Base-by-base conservation (phyloP, 2,888 invertebrate genomes). In the Dexiosoma caninum region DNA sequence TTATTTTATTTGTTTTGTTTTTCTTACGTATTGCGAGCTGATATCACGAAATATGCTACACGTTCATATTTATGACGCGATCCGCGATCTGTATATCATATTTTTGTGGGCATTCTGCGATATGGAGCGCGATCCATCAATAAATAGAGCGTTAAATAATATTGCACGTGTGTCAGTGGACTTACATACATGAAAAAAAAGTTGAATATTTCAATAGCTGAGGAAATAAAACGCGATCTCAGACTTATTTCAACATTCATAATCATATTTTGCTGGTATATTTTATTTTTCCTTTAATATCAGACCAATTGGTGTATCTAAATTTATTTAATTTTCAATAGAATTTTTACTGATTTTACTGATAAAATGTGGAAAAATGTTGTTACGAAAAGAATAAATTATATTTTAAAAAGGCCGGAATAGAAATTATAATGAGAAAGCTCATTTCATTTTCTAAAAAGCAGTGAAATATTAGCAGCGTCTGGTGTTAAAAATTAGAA, bases 281-380 rank as follows among this genome's bases (percentile, higher is more conserved):
- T n/a, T n/a, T 23, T 12, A 14, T 62, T 23, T 51, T 60, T 37
- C 23, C 57, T 27, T 21, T 16, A 42, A 21, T 46, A 46, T 9
- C 12, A 30, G 27, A 23, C 7, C 16, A 51, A 66, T 46, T n/a
- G 9, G n/a, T n/a, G n/a, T n/a, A n/a, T n/a, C n/a, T n/a, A n/a
- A 35, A 21, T 72, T 35, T 42, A 32, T 71, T 78, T 59, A 42
- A 55, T 81, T 44, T 9, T 62, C 75, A 74, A 70, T 80, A 83
- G 83, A 85, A 83, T 83, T 85, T 85, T 85, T 85, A 85, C 84
- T 84, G 84, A 84, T 84, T 83, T 82, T 82, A 83, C 83, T 83
- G 83, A 82, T 75, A 75, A 66, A 75, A 69, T 67, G 49, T 60
- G 72, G 57, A 60, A 40, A 42, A 59, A 46, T 69, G 19, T 57